phyloP scores from a whole-genome alignment of 2,888 invertebrate species.

The Helicoverpa assulta region DNA sequence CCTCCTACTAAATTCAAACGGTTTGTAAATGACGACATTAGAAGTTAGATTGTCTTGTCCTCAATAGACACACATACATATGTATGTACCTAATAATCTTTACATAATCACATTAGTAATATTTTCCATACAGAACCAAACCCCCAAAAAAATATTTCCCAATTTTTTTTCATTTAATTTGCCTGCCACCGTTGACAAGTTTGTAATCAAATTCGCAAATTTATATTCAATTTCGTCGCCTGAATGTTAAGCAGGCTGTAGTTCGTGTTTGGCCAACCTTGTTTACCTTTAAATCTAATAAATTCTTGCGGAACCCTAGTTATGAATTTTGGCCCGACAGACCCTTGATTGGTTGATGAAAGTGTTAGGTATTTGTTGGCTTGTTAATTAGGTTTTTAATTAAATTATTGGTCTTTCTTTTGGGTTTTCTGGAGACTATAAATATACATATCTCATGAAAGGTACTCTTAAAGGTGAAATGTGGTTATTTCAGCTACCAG shows the following conservation, averaged over 20 bases:
- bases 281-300: slow-evolving; percentile 43
- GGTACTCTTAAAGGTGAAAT: too few species aligned
- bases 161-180: slow-evolving; percentile 56
- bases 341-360: not conserved
- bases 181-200: slow-evolving; percentile 55
- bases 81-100: too few species aligned
- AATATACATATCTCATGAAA: too few species aligned
- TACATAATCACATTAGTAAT: not conserved
- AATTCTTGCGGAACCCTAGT: slow-evolving; percentile 21
- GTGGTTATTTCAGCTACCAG: too few species aligned
- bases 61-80: too few species aligned
- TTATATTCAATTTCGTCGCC: slow-evolving; percentile 59
- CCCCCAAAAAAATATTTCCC: not conserved
- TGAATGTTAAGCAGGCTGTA: slow-evolving; percentile 52
- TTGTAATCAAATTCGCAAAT: slow-evolving; percentile 61
- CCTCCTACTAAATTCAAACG: too few species aligned
- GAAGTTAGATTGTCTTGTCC: too few species aligned
- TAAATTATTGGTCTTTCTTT: too few species aligned
- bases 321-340: slow-evolving; percentile 20
- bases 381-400: too few species aligned
- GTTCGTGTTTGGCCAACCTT: slow-evolving; percentile 29
- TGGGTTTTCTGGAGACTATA: too few species aligned
- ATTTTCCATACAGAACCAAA: slow-evolving; percentile 45
- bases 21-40: too few species aligned
- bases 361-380: not conserved